These are phyloP conservation scores for Bactericera cockerelli DNA, from an alignment of 1,140 invertebrate species.

Conservation along the genomic window DNA sequence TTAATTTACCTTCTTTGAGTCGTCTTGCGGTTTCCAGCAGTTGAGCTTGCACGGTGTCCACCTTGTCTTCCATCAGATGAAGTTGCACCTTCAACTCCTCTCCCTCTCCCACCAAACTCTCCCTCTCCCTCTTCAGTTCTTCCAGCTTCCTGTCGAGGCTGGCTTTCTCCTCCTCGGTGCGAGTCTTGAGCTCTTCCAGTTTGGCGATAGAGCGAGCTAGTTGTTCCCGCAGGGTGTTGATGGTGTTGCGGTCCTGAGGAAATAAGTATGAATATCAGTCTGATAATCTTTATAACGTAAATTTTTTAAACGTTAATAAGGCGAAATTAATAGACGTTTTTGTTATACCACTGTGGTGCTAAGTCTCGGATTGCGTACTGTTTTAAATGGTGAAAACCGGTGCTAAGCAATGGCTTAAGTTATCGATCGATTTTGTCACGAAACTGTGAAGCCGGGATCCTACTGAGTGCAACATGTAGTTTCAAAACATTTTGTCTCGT, in stretches of 20 bases:
- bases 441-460: too few species aligned
- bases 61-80: slow-evolving; percentile 56
- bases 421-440: too few species aligned
- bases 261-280: too few species aligned
- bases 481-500: too few species aligned
- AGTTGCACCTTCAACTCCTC: slow-evolving; percentile 63
- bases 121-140: slow-evolving; percentile 52
- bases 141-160: slow-evolving; percentile 50
- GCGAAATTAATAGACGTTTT: too few species aligned
- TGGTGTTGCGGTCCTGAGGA: slow-evolving; percentile 37
- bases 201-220: slow-evolving; percentile 44
- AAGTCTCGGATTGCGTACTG: too few species aligned
- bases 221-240: slow-evolving; percentile 59
- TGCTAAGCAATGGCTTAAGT: too few species aligned
- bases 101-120: slow-evolving; percentile 43
- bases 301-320: too few species aligned
- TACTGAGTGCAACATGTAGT: too few species aligned
- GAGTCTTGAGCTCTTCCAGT: slow-evolving; percentile 46
- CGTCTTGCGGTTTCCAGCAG: slow-evolving; percentile 57
- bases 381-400: too few species aligned
- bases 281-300: too few species aligned
- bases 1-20: slow-evolving; percentile 64
- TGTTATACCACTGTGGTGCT: too few species aligned
- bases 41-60: slow-evolving; percentile 51
- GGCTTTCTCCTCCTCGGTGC: slow-evolving; percentile 51